A percentile compares a stretch with the other conserved stretches of the same genome.
These are phyloP conservation scores for Apus apus DNA, from an alignment of 2,113 vertebrate genomes.

Conservation along the genomic window DNA sequence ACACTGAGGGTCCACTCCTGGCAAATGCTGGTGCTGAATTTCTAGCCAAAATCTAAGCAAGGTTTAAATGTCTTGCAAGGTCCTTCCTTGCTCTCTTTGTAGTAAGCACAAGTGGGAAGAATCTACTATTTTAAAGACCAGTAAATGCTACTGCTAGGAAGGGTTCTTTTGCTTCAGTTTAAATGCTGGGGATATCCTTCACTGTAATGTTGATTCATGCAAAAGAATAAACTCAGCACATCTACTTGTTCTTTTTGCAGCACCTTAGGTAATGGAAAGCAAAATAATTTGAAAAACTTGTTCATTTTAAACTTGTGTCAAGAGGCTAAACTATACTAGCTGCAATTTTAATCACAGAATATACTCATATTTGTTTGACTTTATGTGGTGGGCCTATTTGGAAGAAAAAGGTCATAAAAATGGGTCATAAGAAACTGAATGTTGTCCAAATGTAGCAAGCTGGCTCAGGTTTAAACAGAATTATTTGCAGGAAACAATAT, in stretches of 20 bases:
- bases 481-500: not conserved
- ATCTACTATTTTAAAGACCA: constrained; percentile 47
- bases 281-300: constrained; percentile 58
- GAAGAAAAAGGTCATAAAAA: constrained; percentile 42
- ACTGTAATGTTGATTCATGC: constrained; percentile 54
- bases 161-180: constrained; percentile 55
- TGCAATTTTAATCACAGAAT: constrained; percentile 72
- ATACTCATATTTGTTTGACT: constrained; percentile 62
- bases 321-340: constrained; percentile 60
- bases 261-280: constrained; percentile 26
- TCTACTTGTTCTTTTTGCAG: constrained; percentile 46
- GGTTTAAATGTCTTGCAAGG: not conserved
- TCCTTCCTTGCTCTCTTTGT: constrained; percentile 46
- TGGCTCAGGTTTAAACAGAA: not conserved
- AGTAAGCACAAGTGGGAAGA: constrained; percentile 52
- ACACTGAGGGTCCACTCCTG: not conserved
- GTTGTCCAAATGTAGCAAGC: not conserved
- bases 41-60: not conserved
- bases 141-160: constrained; percentile 41
- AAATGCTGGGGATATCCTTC: constrained; percentile 47
- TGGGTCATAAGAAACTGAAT: not conserved
- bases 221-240: constrained; percentile 23
- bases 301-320: constrained; percentile 66
- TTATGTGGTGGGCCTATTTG: constrained; percentile 28
- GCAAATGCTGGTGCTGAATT: not conserved